Percentiles rank a stretch among this genome's conserved stretches.
Conservation (phyloP, 2,797 vertebrate species). For the Limosa lapponica region DNA sequence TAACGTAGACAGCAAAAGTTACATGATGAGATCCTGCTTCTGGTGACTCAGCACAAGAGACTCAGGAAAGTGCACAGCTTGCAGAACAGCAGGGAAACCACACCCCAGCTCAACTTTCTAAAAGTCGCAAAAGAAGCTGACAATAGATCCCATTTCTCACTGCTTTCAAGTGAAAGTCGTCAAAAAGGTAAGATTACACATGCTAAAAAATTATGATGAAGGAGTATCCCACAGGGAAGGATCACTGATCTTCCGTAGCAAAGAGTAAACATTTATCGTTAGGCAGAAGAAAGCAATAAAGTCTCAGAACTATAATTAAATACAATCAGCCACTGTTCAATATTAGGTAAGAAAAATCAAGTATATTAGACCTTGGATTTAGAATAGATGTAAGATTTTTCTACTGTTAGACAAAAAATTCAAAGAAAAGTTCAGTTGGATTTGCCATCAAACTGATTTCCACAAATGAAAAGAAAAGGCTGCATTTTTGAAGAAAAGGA, state of each 20-base stretch:
- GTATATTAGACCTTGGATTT: not conserved
- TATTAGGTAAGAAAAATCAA: constrained; percentile 24
- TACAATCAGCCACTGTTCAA: not conserved
- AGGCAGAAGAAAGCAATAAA: constrained; percentile 35
- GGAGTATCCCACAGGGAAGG: not conserved
- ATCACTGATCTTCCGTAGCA: constrained; percentile 2
- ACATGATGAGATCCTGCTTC: not conserved
- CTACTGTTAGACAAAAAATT: not conserved
- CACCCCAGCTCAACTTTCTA: not conserved
- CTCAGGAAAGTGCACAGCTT: not conserved
- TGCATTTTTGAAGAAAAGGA: not conserved
- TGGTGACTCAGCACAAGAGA: constrained; percentile 6
- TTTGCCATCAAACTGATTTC: not conserved
- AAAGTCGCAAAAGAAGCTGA: constrained; percentile 3
- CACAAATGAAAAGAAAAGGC: not conserved
- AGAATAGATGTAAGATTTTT: not conserved
- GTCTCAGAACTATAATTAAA: constrained; percentile 29
- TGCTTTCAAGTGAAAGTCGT: not conserved
- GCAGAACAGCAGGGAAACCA: constrained; percentile 13
- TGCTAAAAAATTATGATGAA: not conserved
- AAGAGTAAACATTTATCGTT: constrained; percentile 61
- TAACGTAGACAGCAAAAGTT: constrained; percentile 11
- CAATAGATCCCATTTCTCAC: not conserved
- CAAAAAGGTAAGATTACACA: not conserved
- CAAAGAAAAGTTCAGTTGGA: not conserved